Conservation (phyloP, 2,888 invertebrate species). For the Phrixothrix hirtus region DNA sequence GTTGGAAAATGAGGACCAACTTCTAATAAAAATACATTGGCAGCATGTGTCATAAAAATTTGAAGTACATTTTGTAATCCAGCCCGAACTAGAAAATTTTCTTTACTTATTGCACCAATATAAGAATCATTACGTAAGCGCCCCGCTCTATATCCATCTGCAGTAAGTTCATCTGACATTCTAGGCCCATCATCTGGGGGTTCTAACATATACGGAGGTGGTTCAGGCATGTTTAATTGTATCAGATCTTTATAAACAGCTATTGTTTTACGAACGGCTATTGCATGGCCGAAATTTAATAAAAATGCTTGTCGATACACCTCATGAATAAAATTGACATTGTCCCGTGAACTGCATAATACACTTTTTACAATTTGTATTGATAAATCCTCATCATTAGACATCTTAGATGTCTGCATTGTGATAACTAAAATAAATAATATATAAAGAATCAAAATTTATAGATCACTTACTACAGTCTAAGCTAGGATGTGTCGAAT, state of each 20-base stretch:
- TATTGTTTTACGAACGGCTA: slow-evolving; percentile 86
- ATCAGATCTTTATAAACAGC: slow-evolving; percentile 96
- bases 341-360: slow-evolving; percentile 83
- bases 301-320: slow-evolving; percentile 91
- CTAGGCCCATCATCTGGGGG: slow-evolving; percentile 59
- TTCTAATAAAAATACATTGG: slow-evolving; percentile 88
- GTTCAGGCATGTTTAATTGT: slow-evolving; percentile 78
- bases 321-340: slow-evolving; percentile 94
- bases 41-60: slow-evolving; percentile 92
- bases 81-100: slow-evolving; percentile 78
- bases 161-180: slow-evolving; percentile 40
- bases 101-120: slow-evolving; percentile 79
- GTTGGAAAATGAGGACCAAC: slow-evolving; percentile 65
- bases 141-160: slow-evolving; percentile 49
- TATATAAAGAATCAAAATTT: not conserved
- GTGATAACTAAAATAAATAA: slow-evolving; percentile 47
- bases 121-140: slow-evolving; percentile 83
- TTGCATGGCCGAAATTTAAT: slow-evolving; percentile 84
- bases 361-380: slow-evolving; percentile 82
- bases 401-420: slow-evolving; percentile 49
- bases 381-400: slow-evolving; percentile 53
- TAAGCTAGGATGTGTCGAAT: slow-evolving; percentile 64
- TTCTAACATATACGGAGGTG: slow-evolving; percentile 81
- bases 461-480: slow-evolving; percentile 60
- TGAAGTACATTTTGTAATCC: slow-evolving; percentile 82